Percentiles rank a stretch among this genome's conserved stretches.
These are phyloP conservation scores for Palythoa grandis DNA, from an alignment of 92 coral and sea anemone genomes.

Conservation along the genomic window DNA sequence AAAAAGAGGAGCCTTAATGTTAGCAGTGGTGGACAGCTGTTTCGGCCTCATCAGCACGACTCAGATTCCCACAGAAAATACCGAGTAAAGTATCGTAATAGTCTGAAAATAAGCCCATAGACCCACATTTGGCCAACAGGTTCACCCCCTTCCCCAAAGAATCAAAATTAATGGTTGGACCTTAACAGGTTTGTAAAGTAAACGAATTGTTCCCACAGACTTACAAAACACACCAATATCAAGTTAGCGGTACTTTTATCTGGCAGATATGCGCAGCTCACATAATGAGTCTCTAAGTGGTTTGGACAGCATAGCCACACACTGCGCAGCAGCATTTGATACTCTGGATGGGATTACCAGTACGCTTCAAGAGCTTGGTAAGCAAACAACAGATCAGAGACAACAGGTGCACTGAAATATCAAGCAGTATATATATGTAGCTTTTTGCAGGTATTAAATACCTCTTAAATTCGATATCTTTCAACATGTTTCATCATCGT, in stretches of 20 bases:
- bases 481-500: constrained; percentile 16
- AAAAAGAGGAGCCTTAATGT: not conserved
- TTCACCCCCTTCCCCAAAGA: constrained; percentile 24
- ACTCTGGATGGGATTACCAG: constrained; percentile 41
- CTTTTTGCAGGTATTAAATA: constrained; percentile 10
- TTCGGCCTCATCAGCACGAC: too few relatives aligned
- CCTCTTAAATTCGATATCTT: constrained; percentile 19
- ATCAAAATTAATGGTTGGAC: constrained; percentile 15
- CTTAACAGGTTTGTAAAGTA: constrained; percentile 7
- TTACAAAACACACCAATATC: not conserved
- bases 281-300: constrained; percentile 19
- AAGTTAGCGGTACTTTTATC: constrained; percentile 7
- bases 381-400: constrained; percentile 17
- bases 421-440: constrained; percentile 15
- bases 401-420: constrained; percentile 17
- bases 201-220: not conserved
- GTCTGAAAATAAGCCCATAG: constrained; percentile 18
- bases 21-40: too few relatives aligned
- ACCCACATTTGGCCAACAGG: constrained; percentile 22
- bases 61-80: too few relatives aligned
- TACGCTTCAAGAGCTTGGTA: constrained; percentile 36
- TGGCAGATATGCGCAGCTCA: constrained; percentile 24
- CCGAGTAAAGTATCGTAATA: not conserved
- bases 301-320: constrained; percentile 18
- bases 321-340: constrained; percentile 41